Base-by-base conservation (phyloP, 2,888 invertebrate species). In the Gymnocheta viridis region DNA sequence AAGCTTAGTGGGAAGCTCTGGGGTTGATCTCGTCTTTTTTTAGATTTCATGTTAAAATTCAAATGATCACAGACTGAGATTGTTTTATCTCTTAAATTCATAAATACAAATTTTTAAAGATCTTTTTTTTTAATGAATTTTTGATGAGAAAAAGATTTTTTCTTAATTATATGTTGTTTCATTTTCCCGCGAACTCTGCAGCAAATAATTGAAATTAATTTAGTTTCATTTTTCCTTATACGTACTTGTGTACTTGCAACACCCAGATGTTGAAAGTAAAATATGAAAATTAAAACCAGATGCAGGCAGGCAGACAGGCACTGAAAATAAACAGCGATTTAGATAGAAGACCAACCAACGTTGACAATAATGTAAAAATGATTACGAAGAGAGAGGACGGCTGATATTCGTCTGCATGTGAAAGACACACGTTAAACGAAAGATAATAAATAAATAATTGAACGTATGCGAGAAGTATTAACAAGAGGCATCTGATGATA, bases 361-460 rank as follows among this genome's bases (percentile, higher is more conserved):
- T 64, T 79, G 70, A 72, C 79, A 72, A 66, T 72, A 72, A 62
- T 72, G 29, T 44, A 67, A 58, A 17, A 77, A 24, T 6, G 47
- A 47, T 29, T 41, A 9, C 4, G n/a, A 22, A 22, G 29, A 54
- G 35, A 29, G 56, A 14, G 22, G 38, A 2, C 7, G 41, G 14
- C 29, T 41, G 29, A 38, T 10, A 54, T 54, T 19, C 4, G 49
- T 60, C 38, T 49, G 12, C 4, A 49, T 47, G 32, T 24, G 54
- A 12, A 29, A 47, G 17, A 60, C 72, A 44, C 49, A 38, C 72
- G 49, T 66, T 66, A 32, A 66, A 66, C 14, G 7, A 64, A 79
- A 72, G 44, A 72, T 72, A 78, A 79, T 72, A 72, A 80, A 79
- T 79, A 79, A 79, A 80, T 80, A 73, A 66, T 49, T 80, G 79